Base-by-base conservation (phyloP, 2,797 vertebrate species). In the Urocyon cinereoargenteus region DNA sequence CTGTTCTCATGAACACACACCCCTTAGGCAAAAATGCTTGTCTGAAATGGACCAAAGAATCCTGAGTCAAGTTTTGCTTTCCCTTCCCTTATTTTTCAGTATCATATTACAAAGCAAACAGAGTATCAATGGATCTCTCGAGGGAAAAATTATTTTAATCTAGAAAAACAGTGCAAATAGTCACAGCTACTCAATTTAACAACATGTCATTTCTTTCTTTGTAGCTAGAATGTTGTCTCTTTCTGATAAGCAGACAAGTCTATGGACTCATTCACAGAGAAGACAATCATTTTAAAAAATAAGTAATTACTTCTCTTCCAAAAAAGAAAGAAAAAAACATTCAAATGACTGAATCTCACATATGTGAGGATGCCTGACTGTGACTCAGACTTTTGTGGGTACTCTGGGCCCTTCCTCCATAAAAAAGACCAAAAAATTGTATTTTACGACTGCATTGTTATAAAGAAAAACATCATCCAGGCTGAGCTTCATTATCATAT, bases 121-220 rank as follows among this genome's bases (percentile, higher is more conserved):
- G 75, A 81, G 10, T 55, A 87, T n/a, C 40, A 62, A 0, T 26
- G 22, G 6, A 16, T 64, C 24, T 91, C 89, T 62, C 16, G 13
- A 83, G 28, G 15, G 57, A 84, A 86, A 93, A 89, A 31, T 31
- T 59, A 31, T 77, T 89, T 94, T 57, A 73, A 59, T 81, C 87
- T 72, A 92, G 73, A 57, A 93, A 96, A 96, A 92, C 28, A 11
- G 24, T 82, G 53, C 13, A 49, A 86, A 85, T 77, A 77, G 57
- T 11, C 68, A 31, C 1, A 51, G 73, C 21, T 34, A 40, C 75
- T 53, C 31, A 16, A 95, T 14, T 19, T 85, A 78, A 75, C 15
- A 45, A 77, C 21, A 62, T 22, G n/a, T 19, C 8, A 15, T 57
- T 90, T 86, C 40, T 83, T 77, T 94, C 70, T 77, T 82, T 26